phyloP scores from a whole-genome alignment of 2,888 invertebrate species.

The Lordiphosa fenestrarum region DNA sequence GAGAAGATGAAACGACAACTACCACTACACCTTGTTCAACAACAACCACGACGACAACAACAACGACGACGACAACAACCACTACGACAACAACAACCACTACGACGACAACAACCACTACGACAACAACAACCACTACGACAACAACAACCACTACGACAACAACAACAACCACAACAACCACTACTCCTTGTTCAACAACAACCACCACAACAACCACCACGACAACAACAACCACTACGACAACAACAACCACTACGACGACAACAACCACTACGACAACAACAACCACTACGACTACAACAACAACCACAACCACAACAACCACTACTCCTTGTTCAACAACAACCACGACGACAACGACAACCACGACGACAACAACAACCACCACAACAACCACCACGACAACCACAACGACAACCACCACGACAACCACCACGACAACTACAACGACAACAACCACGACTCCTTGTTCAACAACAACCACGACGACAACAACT shows the following conservation, averaged over 20 bases:
- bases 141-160: constrained; percentile 20
- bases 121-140: constrained; percentile 8
- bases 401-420: too few relatives aligned
- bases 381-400: constrained; percentile 1
- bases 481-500: constrained; percentile 18
- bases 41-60: constrained; percentile 8
- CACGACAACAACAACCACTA: neutral
- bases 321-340: constrained; percentile 1
- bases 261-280: constrained; percentile 14
- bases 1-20: constrained; percentile 8
- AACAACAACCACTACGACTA: neutral
- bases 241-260: constrained; percentile 10
- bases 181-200: constrained; percentile 6
- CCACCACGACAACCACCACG: too few relatives aligned
- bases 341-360: neutral
- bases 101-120: constrained; percentile 14
- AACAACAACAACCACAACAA: constrained; percentile 13
- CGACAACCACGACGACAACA: neutral
- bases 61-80: constrained; percentile 7
- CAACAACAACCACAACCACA: constrained; percentile 5
- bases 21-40: neutral
- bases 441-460: too few relatives aligned
- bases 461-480: neutral
- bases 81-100: constrained; percentile 10
- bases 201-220: constrained; percentile 9